phyloP scores from a whole-genome alignment of 2,113 vertebrate species.

The Lophura nycthemera region DNA sequence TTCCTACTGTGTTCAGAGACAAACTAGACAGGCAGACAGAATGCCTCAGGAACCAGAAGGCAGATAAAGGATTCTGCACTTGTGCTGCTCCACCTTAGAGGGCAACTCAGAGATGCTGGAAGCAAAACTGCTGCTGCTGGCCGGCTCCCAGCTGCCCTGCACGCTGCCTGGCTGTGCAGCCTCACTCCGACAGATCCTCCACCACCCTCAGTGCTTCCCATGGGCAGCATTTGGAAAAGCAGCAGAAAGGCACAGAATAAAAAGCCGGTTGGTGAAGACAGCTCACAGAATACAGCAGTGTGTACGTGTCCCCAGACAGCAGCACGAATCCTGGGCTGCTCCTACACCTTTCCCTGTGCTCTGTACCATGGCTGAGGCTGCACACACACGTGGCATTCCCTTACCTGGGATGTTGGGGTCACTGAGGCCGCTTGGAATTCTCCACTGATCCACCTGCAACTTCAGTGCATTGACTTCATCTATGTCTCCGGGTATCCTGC shows the following conservation, averaged over 20 bases:
- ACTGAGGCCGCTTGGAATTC: conserved; percentile 86
- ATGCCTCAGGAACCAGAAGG: neutral
- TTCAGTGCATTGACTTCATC: conserved; percentile 92
- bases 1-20: neutral
- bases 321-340: neutral
- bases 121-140: neutral
- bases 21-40: neutral
- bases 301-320: accelerated
- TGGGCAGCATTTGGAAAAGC: neutral
- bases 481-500: conserved; percentile 91
- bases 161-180: neutral
- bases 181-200: neutral
- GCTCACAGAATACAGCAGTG: neutral
- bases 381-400: neutral
- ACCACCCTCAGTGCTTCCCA: neutral
- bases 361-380: accelerated
- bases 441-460: conserved; percentile 93
- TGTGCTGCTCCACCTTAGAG: neutral
- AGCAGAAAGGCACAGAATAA: neutral
- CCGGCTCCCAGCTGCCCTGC: neutral
- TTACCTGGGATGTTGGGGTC: conserved; percentile 90
- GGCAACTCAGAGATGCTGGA: neutral
- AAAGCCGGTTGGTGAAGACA: neutral
- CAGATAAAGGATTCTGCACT: neutral
- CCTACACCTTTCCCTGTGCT: neutral